Conservation (phyloP, 2,797 vertebrate species). For the Euphonia xanthogaster region DNA sequence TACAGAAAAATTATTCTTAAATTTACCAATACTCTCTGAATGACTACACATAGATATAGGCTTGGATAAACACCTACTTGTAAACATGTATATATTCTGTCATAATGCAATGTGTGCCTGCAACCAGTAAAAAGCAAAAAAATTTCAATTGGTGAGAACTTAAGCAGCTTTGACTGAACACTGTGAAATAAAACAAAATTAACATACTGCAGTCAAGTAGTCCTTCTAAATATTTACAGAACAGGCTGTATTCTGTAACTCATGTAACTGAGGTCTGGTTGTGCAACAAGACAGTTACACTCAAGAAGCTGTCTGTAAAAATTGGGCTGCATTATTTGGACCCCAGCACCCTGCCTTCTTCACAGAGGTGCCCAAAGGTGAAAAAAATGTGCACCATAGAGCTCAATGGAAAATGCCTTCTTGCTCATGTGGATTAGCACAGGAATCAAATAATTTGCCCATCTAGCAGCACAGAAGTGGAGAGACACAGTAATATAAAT, state of each 20-base stretch:
- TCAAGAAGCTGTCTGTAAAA: neutral
- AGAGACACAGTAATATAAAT: neutral
- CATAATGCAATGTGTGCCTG: neutral
- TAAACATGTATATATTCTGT: neutral
- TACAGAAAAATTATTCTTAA: neutral
- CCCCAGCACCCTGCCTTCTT: neutral
- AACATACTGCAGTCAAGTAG: neutral
- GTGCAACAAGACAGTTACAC: neutral
- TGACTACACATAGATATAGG: neutral
- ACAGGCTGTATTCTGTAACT: neutral
- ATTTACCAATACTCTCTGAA: neutral
- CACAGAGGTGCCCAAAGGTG: neutral
- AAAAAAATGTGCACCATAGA: neutral
- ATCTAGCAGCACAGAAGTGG: neutral
- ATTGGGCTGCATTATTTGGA: neutral
- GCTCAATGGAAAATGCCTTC: neutral
- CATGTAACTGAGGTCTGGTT: neutral
- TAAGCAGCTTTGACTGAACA: neutral
- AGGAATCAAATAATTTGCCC: neutral
- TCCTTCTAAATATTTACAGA: neutral
- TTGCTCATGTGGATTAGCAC: neutral
- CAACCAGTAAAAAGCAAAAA: neutral
- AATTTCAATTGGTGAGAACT: neutral
- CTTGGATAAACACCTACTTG: neutral
- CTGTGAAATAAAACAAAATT: neutral